These are phyloP conservation scores for Danaus chrysippus DNA, from an alignment of 2,888 invertebrate genomes.

Conservation along the genomic window DNA sequence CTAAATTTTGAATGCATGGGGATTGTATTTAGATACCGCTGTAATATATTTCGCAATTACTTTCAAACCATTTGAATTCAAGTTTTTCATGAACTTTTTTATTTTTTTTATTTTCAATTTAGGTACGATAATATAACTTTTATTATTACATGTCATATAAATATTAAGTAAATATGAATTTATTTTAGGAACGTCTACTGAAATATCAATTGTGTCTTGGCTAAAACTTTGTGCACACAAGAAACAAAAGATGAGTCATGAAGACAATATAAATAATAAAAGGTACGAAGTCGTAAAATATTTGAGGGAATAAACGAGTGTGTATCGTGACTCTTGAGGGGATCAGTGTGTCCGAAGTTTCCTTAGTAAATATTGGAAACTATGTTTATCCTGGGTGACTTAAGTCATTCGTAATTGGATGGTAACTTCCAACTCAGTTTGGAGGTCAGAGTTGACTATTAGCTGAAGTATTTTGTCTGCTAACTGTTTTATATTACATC, in stretches of 20 bases:
- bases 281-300: constrained; percentile 6
- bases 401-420: constrained; percentile 24
- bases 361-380: constrained; percentile 28
- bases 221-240: too few relatives aligned
- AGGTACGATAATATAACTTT: too few relatives aligned
- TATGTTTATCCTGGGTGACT: constrained; percentile 20
- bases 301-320: constrained; percentile 24
- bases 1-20: too few relatives aligned
- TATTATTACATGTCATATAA: too few relatives aligned
- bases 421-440: not conserved
- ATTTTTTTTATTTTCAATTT: too few relatives aligned
- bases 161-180: too few relatives aligned
- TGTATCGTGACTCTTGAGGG: constrained; percentile 26
- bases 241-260: not conserved
- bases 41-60: too few relatives aligned
- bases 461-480: not conserved
- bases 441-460: not conserved
- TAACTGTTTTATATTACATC: not conserved
- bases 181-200: too few relatives aligned
- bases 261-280: not conserved
- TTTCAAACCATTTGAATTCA: too few relatives aligned
- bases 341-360: constrained; percentile 24
- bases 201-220: too few relatives aligned
- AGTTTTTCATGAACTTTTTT: too few relatives aligned
- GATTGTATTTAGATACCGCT: too few relatives aligned